These are phyloP conservation scores for Notolepis coatsorum DNA, from an alignment of 2,797 vertebrate genomes.

Conservation along the genomic window DNA sequence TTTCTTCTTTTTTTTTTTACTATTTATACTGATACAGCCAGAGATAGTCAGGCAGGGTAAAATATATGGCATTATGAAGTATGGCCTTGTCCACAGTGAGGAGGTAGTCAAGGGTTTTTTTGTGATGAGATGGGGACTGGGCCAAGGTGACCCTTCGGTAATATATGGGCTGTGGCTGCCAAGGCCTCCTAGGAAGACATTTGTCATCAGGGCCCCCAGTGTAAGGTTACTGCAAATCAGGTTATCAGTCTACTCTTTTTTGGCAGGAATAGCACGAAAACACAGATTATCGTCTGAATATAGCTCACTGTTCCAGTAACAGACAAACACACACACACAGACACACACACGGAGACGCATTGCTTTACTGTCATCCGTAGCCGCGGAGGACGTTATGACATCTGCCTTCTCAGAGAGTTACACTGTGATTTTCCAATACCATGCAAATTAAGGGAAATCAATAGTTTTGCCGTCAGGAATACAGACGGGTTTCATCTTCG, in stretches of 20 bases:
- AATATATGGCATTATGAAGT: conserved; percentile 71
- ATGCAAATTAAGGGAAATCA: too few relatives aligned
- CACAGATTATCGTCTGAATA: conserved; percentile 70
- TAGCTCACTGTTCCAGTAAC: conserved; percentile 28
- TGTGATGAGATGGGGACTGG: conserved; percentile 76
- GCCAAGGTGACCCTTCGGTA: conserved; percentile 81
- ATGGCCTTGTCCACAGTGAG: conserved; percentile 71
- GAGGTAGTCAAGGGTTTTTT: conserved; percentile 69
- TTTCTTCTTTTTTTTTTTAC: conserved; percentile 58
- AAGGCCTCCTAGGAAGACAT: conserved; percentile 81
- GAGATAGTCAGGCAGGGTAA: conserved; percentile 59
- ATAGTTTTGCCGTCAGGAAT: too few relatives aligned
- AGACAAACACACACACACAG: conserved; percentile 15
- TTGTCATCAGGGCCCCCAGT: conserved; percentile 79
- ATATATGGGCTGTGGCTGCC: conserved; percentile 80
- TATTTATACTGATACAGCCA: conserved; percentile 66
- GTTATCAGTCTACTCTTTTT: conserved; percentile 77
- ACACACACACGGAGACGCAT: not conserved
- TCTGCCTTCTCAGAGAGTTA: too few relatives aligned
- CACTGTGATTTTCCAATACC: too few relatives aligned
- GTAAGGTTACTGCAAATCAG: conserved; percentile 79
- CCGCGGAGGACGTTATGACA: too few relatives aligned
- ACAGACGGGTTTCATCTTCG: too few relatives aligned
- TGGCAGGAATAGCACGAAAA: conserved; percentile 75
- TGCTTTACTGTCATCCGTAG: too few relatives aligned